Evolutionary conservation across 2,888 invertebrate species (phyloP).

Genomic region (Tupiocoris notatus): DNA sequence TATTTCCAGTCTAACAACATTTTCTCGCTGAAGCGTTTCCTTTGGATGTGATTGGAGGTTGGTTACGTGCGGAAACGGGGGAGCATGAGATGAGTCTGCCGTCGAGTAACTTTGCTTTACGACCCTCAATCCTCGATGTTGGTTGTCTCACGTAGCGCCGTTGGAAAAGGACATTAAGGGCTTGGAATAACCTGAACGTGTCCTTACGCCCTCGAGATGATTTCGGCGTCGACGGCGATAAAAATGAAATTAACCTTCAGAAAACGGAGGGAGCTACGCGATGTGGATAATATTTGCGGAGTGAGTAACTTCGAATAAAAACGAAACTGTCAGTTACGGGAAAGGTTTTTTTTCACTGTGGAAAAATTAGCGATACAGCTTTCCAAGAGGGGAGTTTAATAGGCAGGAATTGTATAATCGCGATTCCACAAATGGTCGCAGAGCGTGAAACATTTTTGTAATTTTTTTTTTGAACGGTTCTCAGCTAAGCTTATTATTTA

Average conservation of each 20-base stretch:
- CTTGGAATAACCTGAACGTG: conserved; percentile 21
- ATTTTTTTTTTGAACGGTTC: too few relatives aligned
- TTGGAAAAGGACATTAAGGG: conserved; percentile 18
- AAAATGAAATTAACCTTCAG: conserved; percentile 27
- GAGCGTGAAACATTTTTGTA: too few relatives aligned
- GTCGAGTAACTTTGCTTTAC: background rate
- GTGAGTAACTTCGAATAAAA: background rate
- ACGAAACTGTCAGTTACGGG: background rate
- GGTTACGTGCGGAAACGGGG: background rate
- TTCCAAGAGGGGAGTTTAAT: too few relatives aligned
- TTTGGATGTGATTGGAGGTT: background rate
- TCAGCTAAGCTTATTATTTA: too few relatives aligned
- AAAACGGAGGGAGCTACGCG: background rate
- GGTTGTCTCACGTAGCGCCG: background rate
- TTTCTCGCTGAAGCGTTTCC: background rate
- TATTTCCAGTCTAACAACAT: background rate
- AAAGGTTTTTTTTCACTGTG: background rate
- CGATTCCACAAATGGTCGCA: too few relatives aligned
- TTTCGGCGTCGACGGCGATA: conserved; percentile 23
- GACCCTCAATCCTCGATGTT: background rate
- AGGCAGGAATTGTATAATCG: too few relatives aligned
- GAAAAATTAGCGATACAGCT: background rate
- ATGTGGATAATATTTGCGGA: background rate
- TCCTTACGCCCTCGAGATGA: conserved; percentile 20
- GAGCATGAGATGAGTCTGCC: background rate